These are phyloP conservation scores for Neolamprologus hecqui DNA, from an alignment of 2,113 vertebrate genomes.

Conservation along the genomic window DNA sequence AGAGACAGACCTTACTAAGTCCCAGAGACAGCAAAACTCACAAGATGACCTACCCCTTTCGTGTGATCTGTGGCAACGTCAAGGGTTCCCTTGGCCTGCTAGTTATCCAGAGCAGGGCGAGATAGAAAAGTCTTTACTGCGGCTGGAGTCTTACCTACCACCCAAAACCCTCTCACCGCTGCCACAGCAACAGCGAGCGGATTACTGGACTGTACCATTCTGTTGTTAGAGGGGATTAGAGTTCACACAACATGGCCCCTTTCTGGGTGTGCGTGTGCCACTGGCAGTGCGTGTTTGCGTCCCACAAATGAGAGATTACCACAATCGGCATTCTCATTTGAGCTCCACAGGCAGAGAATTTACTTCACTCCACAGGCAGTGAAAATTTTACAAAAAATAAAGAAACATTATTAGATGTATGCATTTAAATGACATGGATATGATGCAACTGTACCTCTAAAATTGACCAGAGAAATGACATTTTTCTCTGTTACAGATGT, in stretches of 20 bases:
- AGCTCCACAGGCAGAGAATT: constrained; percentile 35
- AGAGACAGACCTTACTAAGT: not conserved
- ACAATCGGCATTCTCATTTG: constrained; percentile 63
- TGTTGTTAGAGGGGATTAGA: constrained; percentile 79
- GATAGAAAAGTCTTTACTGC: constrained; percentile 59
- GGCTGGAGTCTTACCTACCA: constrained; percentile 70
- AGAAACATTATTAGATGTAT: not conserved
- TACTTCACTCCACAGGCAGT: not conserved
- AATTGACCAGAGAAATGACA: not conserved
- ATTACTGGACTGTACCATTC: constrained; percentile 87
- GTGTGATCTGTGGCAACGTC: constrained; percentile 53
- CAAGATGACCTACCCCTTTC: constrained; percentile 65
- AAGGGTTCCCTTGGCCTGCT: constrained; percentile 54
- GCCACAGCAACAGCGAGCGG: constrained; percentile 83
- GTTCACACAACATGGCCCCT: constrained; percentile 75
- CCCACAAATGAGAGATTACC: constrained; percentile 71
- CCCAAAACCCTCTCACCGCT: constrained; percentile 78
- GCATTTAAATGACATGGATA: not conserved
- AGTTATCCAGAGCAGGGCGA: constrained; percentile 65
- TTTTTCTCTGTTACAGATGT: not conserved
- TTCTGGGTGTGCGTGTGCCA: constrained; percentile 57
- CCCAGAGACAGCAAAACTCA: not conserved
- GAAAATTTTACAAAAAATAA: not conserved
- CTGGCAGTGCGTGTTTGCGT: constrained; percentile 44
- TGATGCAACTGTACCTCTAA: not conserved